Conservation (phyloP, 1,140 invertebrate genomes). For the Dolichoris vasculosae region DNA sequence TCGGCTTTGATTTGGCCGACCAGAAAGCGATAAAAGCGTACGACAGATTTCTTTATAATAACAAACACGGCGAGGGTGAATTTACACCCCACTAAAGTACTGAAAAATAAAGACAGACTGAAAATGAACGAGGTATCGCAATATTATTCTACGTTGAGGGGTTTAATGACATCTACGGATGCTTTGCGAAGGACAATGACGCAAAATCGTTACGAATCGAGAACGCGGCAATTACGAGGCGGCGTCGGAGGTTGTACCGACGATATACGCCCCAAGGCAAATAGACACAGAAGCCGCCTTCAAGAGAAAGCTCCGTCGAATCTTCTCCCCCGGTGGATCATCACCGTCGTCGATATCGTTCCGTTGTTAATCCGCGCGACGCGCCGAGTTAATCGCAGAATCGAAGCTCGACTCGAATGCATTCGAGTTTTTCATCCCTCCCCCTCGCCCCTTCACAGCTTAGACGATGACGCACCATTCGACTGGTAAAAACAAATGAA, state of each 20-base stretch:
- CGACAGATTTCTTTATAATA: constrained; percentile 39
- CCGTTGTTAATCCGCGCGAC: constrained; percentile 36
- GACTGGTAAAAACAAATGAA: background rate
- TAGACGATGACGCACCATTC: background rate
- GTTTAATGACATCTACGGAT: constrained; percentile 44
- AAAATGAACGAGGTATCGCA: constrained; percentile 33
- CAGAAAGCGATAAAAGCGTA: constrained; percentile 20
- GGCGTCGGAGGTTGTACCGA: background rate
- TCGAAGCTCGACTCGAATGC: constrained; percentile 8
- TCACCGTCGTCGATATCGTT: constrained; percentile 5
- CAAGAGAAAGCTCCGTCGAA: constrained; percentile 58
- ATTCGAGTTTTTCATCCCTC: background rate
- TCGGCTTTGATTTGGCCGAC: constrained; percentile 38
- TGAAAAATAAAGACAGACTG: constrained; percentile 51
- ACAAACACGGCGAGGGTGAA: background rate
- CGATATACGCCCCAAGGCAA: constrained; percentile 51
- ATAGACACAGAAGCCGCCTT: constrained; percentile 65
- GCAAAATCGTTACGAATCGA: constrained; percentile 50
- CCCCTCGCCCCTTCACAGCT: background rate
- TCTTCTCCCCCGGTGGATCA: constrained; percentile 37
- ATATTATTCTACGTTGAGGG: constrained; percentile 31
- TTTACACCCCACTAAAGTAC: background rate
- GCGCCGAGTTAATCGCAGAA: constrained; percentile 34
- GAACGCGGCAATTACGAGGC: constrained; percentile 36
- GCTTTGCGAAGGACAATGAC: constrained; percentile 47